Evolutionary conservation across 2,113 vertebrate species (phyloP).

Genomic region (Cephalopterus ornatus): DNA sequence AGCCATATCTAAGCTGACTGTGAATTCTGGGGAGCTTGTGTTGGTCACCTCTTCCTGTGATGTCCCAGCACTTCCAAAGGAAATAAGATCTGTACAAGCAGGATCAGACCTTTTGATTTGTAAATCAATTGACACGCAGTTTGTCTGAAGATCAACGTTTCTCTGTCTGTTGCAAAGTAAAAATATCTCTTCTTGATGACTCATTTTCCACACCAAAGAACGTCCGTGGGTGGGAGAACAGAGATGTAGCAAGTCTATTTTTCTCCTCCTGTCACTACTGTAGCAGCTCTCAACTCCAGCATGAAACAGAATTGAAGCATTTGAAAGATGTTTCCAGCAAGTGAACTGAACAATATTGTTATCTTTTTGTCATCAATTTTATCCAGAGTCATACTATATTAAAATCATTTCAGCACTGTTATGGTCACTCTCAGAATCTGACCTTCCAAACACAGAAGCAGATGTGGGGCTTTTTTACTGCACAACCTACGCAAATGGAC

Average conservation of each 20-base stretch:
- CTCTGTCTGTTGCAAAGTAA: constrained; percentile 41
- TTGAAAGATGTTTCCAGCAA: constrained; percentile 12
- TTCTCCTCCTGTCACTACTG: constrained; percentile 15
- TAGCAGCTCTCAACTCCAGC: constrained; percentile 9
- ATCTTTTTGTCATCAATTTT: background rate
- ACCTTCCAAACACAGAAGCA: background rate
- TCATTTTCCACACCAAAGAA: constrained; percentile 53
- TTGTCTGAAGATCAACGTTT: background rate
- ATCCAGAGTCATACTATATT: background rate
- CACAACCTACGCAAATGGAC: background rate
- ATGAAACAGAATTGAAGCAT: background rate
- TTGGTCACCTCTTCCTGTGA: background rate
- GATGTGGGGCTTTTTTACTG: background rate
- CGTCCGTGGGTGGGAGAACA: constrained; percentile 31
- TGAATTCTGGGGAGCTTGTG: background rate
- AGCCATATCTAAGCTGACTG: background rate
- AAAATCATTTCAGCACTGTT: background rate
- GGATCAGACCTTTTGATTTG: background rate
- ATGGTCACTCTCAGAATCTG: background rate
- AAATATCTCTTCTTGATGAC: constrained; percentile 59
- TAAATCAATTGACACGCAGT: background rate
- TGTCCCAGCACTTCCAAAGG: background rate
- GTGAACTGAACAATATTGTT: background rate
- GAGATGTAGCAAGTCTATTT: constrained; percentile 45
- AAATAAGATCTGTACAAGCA: background rate